These are phyloP conservation scores for Laspeyria flexula DNA, from an alignment of 2,888 invertebrate genomes.

Conservation along the genomic window DNA sequence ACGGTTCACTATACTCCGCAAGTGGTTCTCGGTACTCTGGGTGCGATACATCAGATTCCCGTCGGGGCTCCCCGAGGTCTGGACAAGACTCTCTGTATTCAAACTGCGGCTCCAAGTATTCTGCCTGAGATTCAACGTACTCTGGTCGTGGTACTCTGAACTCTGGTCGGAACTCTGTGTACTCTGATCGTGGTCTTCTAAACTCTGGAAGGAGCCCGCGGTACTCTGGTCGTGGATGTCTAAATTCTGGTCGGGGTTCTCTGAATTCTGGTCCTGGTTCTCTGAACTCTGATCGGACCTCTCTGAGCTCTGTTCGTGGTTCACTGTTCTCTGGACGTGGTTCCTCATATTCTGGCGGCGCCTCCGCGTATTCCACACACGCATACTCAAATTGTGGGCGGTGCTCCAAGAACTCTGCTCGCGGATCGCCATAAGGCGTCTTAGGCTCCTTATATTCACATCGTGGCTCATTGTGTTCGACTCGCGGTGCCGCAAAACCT, in stretches of 20 bases:
- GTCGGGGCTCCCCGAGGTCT: neutral
- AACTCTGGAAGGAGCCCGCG: neutral
- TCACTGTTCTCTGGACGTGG: neutral
- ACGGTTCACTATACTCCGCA: neutral
- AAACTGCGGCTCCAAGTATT: neutral
- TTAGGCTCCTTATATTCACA: constrained; percentile 11
- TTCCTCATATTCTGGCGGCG: neutral
- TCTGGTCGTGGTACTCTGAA: neutral
- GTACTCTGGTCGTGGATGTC: neutral
- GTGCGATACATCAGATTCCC: neutral
- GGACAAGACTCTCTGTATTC: neutral
- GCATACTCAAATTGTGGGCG: neutral
- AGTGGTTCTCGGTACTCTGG: neutral
- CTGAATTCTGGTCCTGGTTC: neutral
- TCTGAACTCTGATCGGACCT: too few relatives aligned
- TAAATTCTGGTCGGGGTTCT: neutral
- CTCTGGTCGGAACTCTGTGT: neutral
- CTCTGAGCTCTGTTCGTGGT: neutral
- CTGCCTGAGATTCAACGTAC: neutral
- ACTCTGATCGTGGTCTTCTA: neutral
- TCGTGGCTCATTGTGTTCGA: constrained; percentile 5
- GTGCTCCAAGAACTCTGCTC: constrained; percentile 2
- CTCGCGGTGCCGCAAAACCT: constrained; percentile 5
- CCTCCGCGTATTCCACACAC: neutral
- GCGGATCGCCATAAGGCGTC: neutral